Conservation (phyloP, 2,888 invertebrate genomes). For the Galerucella nymphaeae region DNA sequence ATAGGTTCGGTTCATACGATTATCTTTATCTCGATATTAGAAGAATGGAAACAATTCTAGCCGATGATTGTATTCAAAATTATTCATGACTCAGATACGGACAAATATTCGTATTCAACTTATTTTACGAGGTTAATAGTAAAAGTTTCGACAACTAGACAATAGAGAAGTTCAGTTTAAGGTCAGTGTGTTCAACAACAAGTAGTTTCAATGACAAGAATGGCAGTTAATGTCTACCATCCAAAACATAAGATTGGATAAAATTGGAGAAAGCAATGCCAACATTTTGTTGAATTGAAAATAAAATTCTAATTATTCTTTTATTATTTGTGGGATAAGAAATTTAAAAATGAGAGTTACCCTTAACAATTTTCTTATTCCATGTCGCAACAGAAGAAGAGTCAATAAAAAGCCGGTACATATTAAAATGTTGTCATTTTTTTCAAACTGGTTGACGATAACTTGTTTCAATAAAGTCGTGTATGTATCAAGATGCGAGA, state of each 20-base stretch:
- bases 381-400: background rate
- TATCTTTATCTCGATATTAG: background rate
- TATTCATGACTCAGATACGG: background rate
- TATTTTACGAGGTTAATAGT: background rate
- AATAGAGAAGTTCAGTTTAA: no score
- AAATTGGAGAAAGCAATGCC: no score
- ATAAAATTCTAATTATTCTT: no score
- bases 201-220: no score
- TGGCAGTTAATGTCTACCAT: no score
- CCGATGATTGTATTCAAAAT: background rate
- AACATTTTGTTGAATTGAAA: no score
- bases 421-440: constrained; percentile 5
- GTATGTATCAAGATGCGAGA: constrained; percentile 15
- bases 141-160: background rate
- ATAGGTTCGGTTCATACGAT: background rate
- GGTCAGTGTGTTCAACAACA: no score
- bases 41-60: background rate
- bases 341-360: no score
- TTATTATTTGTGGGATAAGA: no score
- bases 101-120: background rate
- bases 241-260: no score
- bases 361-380: background rate
- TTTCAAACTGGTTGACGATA: constrained; percentile 12
- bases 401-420: background rate
- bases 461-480: constrained; percentile 20